Base-by-base conservation (phyloP, 2,797 vertebrate species). In the Propithecus perrieri region DNA sequence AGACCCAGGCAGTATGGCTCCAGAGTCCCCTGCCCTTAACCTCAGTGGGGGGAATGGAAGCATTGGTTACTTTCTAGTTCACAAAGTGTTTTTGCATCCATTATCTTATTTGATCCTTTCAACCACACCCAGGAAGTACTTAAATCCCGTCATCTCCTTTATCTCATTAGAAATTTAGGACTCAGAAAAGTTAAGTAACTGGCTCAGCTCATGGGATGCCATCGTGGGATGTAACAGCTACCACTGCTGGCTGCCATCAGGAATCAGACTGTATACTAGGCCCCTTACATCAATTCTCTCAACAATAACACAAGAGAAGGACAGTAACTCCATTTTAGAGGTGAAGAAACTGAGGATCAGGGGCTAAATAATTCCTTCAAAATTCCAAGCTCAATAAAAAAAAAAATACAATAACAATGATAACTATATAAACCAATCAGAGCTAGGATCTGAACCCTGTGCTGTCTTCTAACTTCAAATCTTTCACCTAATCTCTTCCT, bases 351-450 rank as follows among this genome's bases (percentile, higher is more conserved):
- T 24, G 71, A 95, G 46, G 28, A 46, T 72, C 35, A 71, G 38
- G 83, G 18, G 57, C 55, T 50, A 85, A 95, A 74, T 95, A 93
- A 93, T 85, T 74, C 43, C 59, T 14, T 38, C 28, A 43, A 88
- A 46, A 48, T 55, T 33, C 63, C 63, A 78, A 90, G 24, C 33
- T 89, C 84, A 78, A 55, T 67, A n/a, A n/a, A 17, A 48, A 71
- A 71, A 10, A 71, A 75, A 50, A 74, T 91, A 35, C 12, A 35
- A 20, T 69, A 61, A 33, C 17, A 75, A 76, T 17, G 61, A 80
- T 55, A 35, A 55, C 46, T 53, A 38, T 8, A 28, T 41, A 28
- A 94, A 53, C 28, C 41, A 84, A 48, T 30, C 33, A 87, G 38
- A 79, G 59, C 53, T 61, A 50, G 41, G 46, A 53, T 69, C 41